phyloP scores from a whole-genome alignment of 2,797 vertebrate species.

The Coendou prehensilis region DNA sequence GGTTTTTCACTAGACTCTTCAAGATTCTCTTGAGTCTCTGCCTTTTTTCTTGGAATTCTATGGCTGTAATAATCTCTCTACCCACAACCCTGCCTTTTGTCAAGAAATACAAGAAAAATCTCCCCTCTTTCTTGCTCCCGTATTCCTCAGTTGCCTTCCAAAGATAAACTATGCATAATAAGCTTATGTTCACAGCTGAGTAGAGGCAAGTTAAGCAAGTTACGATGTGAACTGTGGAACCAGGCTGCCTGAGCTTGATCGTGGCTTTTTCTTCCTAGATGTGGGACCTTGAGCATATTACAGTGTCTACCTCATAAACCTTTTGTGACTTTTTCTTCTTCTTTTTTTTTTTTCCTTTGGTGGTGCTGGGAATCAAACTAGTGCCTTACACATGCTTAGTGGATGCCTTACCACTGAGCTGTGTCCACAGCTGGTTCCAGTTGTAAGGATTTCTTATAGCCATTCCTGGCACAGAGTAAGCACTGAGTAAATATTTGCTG shows the following conservation, averaged over 20 bases:
- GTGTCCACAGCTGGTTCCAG: not conserved
- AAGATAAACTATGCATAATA: not conserved
- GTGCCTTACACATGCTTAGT: not conserved
- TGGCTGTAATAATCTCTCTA: not conserved
- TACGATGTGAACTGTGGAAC: not conserved
- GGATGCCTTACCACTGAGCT: not conserved
- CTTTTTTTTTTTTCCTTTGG: not conserved
- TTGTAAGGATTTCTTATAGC: not conserved
- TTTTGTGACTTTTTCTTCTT: not conserved
- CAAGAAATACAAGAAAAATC: constrained; percentile 4
- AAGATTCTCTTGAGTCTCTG: not conserved
- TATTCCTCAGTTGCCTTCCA: constrained; percentile 1
- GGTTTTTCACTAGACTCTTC: not conserved
- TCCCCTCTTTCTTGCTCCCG: not conserved
- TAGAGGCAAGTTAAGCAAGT: not conserved
- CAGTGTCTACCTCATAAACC: not conserved
- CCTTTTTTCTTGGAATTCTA: not conserved
- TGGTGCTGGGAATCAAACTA: not conserved
- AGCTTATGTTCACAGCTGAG: not conserved
- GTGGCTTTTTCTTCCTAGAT: constrained; percentile 44
- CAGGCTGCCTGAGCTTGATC: not conserved
- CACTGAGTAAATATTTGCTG: constrained; percentile 4
- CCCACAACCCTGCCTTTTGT: not conserved
- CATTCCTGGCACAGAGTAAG: not conserved
- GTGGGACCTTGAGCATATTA: not conserved